Evolutionary conservation across 2,113 vertebrate genomes (phyloP).

Genomic region (Mastomys coucha): DNA sequence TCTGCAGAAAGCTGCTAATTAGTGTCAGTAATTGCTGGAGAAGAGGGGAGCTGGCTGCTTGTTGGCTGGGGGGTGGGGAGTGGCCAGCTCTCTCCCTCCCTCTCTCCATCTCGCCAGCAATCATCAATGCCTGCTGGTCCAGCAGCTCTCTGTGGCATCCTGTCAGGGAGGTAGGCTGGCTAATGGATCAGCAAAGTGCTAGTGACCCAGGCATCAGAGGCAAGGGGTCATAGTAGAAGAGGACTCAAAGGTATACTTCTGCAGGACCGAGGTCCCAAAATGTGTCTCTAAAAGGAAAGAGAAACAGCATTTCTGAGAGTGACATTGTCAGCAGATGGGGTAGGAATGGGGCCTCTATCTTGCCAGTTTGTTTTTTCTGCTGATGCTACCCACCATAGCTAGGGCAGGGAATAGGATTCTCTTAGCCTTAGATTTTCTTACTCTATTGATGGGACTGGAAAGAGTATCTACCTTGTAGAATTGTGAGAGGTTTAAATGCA

Average conservation of each 20-base stretch:
- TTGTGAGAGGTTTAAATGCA: background rate
- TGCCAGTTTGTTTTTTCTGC: background rate
- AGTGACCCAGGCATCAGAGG: background rate
- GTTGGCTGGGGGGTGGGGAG: background rate
- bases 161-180: constrained; percentile 67
- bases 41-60: constrained; percentile 71
- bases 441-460: background rate
- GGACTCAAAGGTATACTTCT: background rate
- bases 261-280: background rate
- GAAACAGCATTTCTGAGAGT: background rate
- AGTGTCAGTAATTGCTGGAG: constrained; percentile 79
- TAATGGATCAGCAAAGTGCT: constrained; percentile 61
- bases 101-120: background rate
- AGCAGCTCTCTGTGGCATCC: constrained; percentile 39
- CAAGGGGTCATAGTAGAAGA: background rate
- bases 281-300: background rate
- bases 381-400: background rate
- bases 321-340: background rate
- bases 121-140: constrained; percentile 70
- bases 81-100: background rate
- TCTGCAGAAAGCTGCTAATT: constrained; percentile 80
- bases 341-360: background rate
- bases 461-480: background rate
- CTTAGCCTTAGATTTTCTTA: background rate
- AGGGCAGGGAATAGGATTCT: background rate